phyloP scores from a whole-genome alignment of 2,113 vertebrate species.

The Donacobius atricapilla region DNA sequence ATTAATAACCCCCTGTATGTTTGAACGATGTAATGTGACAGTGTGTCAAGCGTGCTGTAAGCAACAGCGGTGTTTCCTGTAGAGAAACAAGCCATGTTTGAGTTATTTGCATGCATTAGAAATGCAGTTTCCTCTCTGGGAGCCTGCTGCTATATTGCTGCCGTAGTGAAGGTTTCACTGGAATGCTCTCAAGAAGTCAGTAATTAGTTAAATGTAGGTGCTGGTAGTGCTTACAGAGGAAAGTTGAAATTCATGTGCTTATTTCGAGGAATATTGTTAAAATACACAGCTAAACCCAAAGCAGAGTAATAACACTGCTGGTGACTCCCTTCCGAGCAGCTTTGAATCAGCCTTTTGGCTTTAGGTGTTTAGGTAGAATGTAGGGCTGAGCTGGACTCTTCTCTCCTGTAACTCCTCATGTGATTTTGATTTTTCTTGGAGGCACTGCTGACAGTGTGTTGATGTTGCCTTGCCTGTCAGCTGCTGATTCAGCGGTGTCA shows the following conservation, averaged over 20 bases:
- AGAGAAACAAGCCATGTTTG: background rate
- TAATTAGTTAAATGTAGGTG: background rate
- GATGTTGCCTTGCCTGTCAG: background rate
- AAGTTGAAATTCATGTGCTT: background rate
- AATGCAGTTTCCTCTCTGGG: background rate
- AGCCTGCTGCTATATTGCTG: background rate
- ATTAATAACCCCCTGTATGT: background rate
- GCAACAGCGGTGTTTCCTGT: background rate
- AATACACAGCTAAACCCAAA: background rate
- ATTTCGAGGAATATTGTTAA: background rate
- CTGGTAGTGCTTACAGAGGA: background rate
- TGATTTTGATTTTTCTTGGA: background rate
- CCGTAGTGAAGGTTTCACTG: background rate
- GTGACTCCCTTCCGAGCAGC: background rate
- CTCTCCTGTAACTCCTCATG: background rate
- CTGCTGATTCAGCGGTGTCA: background rate
- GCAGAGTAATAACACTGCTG: background rate
- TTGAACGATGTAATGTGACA: background rate
- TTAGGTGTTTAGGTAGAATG: background rate
- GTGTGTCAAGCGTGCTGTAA: background rate
- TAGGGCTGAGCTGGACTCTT: background rate
- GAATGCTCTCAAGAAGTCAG: background rate
- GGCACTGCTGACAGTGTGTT: fast-evolving
- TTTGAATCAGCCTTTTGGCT: background rate
- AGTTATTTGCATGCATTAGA: background rate